These are phyloP conservation scores for Rhabdophis nuchalis DNA, from an alignment of 2,797 vertebrate genomes.

Conservation along the genomic window DNA sequence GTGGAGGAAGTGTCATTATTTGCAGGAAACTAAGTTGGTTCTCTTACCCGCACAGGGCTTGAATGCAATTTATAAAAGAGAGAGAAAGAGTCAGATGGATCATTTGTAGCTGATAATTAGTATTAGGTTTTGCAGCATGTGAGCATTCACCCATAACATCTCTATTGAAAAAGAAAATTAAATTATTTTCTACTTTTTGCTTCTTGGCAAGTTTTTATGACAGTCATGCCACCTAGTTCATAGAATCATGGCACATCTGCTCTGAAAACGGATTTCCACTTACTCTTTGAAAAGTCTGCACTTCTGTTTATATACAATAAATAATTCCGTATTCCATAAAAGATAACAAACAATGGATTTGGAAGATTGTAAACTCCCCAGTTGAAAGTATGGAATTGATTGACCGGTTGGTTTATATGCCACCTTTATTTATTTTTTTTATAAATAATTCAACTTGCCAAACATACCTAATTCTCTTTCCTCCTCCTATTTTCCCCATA, in stretches of 20 bases:
- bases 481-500: not conserved
- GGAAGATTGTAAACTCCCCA: not conserved
- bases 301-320: not conserved
- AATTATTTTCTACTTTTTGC: not conserved
- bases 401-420: not conserved
- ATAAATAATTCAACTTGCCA: not conserved
- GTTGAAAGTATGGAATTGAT: not conserved
- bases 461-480: not conserved
- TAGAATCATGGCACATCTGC: not conserved
- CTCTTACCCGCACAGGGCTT: slow-evolving; percentile 35
- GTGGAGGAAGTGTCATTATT: slow-evolving; percentile 9
- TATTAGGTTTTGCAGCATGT: slow-evolving; percentile 3
- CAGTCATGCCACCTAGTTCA: not conserved
- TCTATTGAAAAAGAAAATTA: not conserved
- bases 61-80: slow-evolving; percentile 32
- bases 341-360: not conserved
- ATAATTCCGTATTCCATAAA: not conserved
- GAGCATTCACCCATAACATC: slow-evolving; percentile 20
- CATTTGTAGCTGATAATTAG: slow-evolving; percentile 23
- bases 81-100: not conserved
- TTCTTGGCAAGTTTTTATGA: not conserved
- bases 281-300: not conserved
- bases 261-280: not conserved
- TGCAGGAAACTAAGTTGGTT: slow-evolving; percentile 31
- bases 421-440: not conserved